Evolutionary conservation across 1,140 invertebrate genomes (phyloP).

Genomic region (Drosophila nebulosa): DNA sequence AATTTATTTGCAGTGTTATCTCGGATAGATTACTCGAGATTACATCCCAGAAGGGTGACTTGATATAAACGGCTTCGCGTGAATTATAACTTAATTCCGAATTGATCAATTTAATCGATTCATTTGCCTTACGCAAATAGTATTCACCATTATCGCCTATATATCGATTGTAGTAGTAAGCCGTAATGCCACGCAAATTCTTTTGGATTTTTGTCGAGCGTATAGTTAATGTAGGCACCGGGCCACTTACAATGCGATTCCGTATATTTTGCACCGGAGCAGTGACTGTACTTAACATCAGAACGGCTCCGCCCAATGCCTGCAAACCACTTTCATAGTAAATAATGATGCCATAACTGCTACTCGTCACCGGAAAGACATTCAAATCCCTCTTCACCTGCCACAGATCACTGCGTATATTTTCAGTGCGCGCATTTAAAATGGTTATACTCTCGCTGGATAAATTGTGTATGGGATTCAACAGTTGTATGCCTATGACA

Average conservation of each 20-base stretch:
- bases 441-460: slow-evolving; percentile 91
- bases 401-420: slow-evolving; percentile 86
- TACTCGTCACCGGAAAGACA: slow-evolving; percentile 93
- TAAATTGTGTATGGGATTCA: slow-evolving; percentile 93
- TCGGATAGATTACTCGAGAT: slow-evolving; percentile 91
- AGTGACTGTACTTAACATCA: slow-evolving; percentile 89
- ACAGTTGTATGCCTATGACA: slow-evolving; percentile 89
- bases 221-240: slow-evolving; percentile 88
- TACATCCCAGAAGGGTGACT: slow-evolving; percentile 92
- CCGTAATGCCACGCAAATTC: slow-evolving; percentile 91
- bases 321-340: slow-evolving; percentile 90
- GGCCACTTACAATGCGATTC: slow-evolving; percentile 88
- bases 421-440: slow-evolving; percentile 87
- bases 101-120: slow-evolving; percentile 89
- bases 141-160: slow-evolving; percentile 91
- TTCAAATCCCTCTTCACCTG: slow-evolving; percentile 90
- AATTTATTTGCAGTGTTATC: slow-evolving; percentile 92
- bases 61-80: slow-evolving; percentile 89
- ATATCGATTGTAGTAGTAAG: slow-evolving; percentile 94
- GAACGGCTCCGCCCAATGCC: slow-evolving; percentile 90
- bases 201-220: slow-evolving; percentile 88
- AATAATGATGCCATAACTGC: slow-evolving; percentile 90
- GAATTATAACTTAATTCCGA: slow-evolving; percentile 91
- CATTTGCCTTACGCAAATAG: slow-evolving; percentile 93
- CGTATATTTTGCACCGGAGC: slow-evolving; percentile 86